These are phyloP conservation scores for Trichacis sp. DNA, from an alignment of 2,888 invertebrate genomes.

Conservation along the genomic window DNA sequence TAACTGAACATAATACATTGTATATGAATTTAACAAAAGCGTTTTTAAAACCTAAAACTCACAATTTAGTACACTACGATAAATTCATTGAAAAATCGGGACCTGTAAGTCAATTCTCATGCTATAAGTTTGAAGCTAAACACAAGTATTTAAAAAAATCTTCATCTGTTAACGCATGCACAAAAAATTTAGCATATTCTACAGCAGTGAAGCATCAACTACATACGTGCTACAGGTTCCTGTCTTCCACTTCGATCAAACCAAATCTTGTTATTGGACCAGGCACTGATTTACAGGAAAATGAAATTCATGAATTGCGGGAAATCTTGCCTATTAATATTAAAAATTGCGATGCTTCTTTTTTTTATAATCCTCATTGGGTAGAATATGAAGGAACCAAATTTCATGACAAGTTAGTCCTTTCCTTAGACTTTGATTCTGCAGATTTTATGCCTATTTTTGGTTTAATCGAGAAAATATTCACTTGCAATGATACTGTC, in stretches of 20 bases:
- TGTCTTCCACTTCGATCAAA: background rate
- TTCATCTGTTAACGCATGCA: background rate
- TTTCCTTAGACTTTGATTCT: background rate
- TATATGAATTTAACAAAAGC: slow-evolving; percentile 15
- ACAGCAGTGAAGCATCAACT: slow-evolving; percentile 2
- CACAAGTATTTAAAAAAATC: slow-evolving; percentile 5
- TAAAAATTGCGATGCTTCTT: background rate
- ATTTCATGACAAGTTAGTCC: background rate
- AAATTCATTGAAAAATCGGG: slow-evolving; percentile 10
- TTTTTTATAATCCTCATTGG: background rate
- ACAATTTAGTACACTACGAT: slow-evolving; percentile 1
- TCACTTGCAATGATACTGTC: too few species aligned
- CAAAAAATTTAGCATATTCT: background rate
- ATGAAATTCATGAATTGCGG: background rate
- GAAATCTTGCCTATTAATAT: too few species aligned
- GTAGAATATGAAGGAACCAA: background rate
- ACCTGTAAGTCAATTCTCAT: slow-evolving; percentile 8
- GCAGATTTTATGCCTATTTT: too few species aligned
- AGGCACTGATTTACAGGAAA: background rate
- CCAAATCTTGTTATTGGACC: background rate
- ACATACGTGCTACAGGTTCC: background rate
- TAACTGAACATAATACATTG: slow-evolving; percentile 13
- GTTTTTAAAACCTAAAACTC: slow-evolving; percentile 21
- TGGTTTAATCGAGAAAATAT: too few species aligned
- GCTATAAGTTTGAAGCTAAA: slow-evolving; percentile 7